Evolutionary conservation across 2,888 invertebrate species (phyloP).

Genomic region (Bursaphelenchus okinawaensis): DNA sequence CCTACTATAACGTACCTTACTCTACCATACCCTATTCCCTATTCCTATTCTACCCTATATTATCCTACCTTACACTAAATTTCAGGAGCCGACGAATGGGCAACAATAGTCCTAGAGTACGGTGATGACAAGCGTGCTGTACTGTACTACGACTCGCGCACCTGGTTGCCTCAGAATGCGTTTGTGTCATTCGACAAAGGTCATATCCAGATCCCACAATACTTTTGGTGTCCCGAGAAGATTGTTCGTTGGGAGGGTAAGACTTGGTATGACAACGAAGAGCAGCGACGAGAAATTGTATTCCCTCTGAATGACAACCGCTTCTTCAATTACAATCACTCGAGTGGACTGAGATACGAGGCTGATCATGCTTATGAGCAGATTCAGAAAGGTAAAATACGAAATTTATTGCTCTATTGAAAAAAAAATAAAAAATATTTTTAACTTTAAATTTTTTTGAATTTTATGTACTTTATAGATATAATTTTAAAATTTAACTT

Average conservation of each 20-base stretch:
- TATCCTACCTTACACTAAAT: no score
- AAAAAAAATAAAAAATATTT: no score
- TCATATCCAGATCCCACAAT: slow-evolving; percentile 14
- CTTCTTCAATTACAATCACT: slow-evolving; percentile 7
- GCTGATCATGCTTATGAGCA: slow-evolving; percentile 1
- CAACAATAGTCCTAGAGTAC: slow-evolving; percentile 8
- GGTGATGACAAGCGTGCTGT: slow-evolving; percentile 7
- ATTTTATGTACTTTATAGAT: neutral
- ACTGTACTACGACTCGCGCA: neutral
- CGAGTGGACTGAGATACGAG: slow-evolving; percentile 9
- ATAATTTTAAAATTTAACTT: no score
- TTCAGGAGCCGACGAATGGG: slow-evolving; percentile 10
- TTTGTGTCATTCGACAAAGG: slow-evolving; percentile 15
- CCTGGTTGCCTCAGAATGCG: slow-evolving; percentile 1
- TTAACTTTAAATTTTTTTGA: no score
- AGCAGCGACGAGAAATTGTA: neutral
- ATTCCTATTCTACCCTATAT: no score
- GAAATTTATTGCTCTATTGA: neutral
- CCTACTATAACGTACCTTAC: no score
- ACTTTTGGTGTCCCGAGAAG: slow-evolving; percentile 16
- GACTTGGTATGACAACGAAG: slow-evolving; percentile 4
- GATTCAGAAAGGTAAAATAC: neutral
- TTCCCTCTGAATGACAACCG: slow-evolving; percentile 10
- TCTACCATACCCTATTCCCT: no score
- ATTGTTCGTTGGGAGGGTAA: neutral